These are phyloP conservation scores for Leptinotarsa juncta DNA, from an alignment of 2,888 invertebrate species.

Conservation along the genomic window DNA sequence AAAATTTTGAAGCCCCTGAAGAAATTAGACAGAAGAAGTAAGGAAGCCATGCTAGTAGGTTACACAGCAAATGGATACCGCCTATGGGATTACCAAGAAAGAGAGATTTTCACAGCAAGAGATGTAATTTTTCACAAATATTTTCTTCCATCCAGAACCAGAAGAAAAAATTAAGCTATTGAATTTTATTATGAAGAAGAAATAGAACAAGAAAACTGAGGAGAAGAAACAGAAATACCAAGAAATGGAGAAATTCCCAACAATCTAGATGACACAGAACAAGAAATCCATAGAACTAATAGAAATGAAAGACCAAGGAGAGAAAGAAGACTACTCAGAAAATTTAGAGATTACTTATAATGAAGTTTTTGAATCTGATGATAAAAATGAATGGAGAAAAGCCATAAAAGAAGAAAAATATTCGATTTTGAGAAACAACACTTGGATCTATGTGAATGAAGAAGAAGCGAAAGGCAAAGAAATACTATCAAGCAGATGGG, in stretches of 20 bases:
- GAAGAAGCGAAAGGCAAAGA: neutral
- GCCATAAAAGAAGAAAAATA: neutral
- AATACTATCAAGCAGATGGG: neutral
- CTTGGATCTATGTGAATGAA: conserved; percentile 6
- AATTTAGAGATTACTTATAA: too few species aligned
- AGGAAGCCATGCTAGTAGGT: neutral
- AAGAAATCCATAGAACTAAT: neutral
- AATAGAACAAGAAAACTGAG: neutral
- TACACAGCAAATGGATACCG: neutral
- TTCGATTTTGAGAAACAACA: neutral
- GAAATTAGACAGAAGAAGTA: conserved; percentile 14
- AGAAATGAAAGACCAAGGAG: conserved; percentile 1
- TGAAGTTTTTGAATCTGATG: neutral
- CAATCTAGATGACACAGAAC: neutral
- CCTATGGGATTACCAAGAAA: neutral
- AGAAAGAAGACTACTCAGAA: neutral
- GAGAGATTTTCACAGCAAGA: neutral
- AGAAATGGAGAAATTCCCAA: neutral
- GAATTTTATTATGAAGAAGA: neutral
- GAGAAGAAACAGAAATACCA: neutral
- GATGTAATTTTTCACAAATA: neutral
- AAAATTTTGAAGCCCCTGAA: neutral
- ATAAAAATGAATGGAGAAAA: too few species aligned
- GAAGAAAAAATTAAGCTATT: neutral
- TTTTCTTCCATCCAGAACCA: neutral